Evolutionary conservation across 2,113 vertebrate species (phyloP), one percentile per base, ranked within the genome.

Genomic region (Otolemur garnettii): DNA sequence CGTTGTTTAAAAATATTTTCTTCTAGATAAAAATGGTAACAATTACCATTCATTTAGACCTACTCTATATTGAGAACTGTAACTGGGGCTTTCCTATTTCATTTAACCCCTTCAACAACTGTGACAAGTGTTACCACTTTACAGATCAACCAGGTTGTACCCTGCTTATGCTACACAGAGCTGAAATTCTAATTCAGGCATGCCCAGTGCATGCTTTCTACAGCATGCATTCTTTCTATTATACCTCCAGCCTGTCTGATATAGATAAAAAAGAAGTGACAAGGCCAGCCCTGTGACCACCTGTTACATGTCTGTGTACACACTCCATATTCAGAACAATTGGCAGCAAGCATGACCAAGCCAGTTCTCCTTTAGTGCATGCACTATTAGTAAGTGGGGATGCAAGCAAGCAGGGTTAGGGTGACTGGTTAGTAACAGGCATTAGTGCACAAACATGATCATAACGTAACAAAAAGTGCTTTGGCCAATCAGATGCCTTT

Each of bases 401-500:
- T 69, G 97, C 98, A 98, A 97, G 98, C 98, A 98, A 98, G 98
- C 97, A 45, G 95, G 91, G 98, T 98, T 98, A 98, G 53, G 45
- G 91, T 89, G 97, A 95, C 42, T 11, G 83, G 98, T 98, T 98
- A 98, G 98, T 96, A 83, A 91, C 96, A 98, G 97, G 93, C 86
- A 81, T 97, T 96, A 98, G 98, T 98, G 97, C 95, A 98, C 97
- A 92, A 86, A 71, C 88, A 96, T 95, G 98, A 99, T 98, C 98
- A 94, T 22, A 74, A 97, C 97, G 98, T 88, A 98, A 98, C 97
- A 96, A 90, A 80, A 94, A 96, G 45, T 91, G 90, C 87, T 97
- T 97, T 96, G 99, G 97, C 99, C 98, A 99, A 98, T 99, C 98
- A 98, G 93, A 71, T 98, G 98, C 99, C 99, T 98, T 96, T 97